Conservation (phyloP, 2,888 invertebrate genomes). For the Cephus pygmeus region DNA sequence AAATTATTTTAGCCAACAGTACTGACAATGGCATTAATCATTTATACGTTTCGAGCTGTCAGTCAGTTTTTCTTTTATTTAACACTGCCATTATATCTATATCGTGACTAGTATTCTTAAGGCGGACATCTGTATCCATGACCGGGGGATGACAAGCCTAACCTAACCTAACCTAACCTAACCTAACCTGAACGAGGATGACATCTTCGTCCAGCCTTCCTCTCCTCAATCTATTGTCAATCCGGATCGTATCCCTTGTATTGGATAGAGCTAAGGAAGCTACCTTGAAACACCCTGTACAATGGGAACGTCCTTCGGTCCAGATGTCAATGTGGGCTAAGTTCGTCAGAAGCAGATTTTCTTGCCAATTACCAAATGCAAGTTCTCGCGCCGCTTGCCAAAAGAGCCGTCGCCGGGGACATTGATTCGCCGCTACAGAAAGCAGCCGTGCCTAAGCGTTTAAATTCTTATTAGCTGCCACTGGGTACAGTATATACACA, state of each 20-base stretch:
- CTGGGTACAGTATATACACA: background rate
- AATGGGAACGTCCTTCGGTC: background rate
- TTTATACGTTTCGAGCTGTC: background rate
- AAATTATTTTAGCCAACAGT: background rate
- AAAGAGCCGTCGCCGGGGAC: background rate
- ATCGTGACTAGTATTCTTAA: background rate
- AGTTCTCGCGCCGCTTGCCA: background rate
- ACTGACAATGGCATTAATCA: background rate
- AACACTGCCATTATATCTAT: background rate
- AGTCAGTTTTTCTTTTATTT: background rate
- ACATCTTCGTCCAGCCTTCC: background rate
- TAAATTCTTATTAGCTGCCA: background rate
- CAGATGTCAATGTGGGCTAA: slow-evolving; percentile 2
- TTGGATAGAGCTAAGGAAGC: background rate
- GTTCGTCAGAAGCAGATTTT: slow-evolving; percentile 2
- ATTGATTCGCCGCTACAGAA: background rate
- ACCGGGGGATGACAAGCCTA: background rate
- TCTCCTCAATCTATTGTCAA: background rate
- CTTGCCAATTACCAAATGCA: slow-evolving; percentile 7
- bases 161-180: background rate
- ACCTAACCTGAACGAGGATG: background rate
- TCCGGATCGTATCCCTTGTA: background rate
- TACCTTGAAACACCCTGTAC: background rate
- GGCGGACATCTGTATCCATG: background rate
- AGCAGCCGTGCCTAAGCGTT: background rate